Evolutionary conservation across 2,888 invertebrate genomes (phyloP).

Genomic region (Alcis repandata): DNA sequence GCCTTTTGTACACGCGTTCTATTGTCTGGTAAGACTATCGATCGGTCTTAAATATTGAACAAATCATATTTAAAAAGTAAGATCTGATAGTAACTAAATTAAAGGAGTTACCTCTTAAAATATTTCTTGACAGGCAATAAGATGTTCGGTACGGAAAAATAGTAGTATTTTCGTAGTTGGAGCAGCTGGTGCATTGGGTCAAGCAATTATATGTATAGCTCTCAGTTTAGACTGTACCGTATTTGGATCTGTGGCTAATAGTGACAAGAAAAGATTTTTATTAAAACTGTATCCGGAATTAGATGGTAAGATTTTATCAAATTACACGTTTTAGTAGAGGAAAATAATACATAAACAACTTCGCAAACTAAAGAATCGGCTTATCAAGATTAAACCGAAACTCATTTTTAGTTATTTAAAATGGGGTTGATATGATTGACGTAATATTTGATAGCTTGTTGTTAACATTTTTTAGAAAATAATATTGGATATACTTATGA

Average conservation of each 20-base stretch:
- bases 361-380: too few relatives aligned
- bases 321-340: not conserved
- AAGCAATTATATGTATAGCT: constrained; percentile 43
- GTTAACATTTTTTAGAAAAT: constrained; percentile 27
- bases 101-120: not conserved
- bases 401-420: too few relatives aligned
- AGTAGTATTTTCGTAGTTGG: constrained; percentile 37
- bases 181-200: constrained; percentile 38
- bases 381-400: too few relatives aligned
- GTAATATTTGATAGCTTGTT: too few relatives aligned
- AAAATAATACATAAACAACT: too few relatives aligned
- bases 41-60: too few relatives aligned
- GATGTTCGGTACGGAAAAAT: not conserved
- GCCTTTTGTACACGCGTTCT: constrained; percentile 85
- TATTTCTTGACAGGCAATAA: constrained; percentile 30
- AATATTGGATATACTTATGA: constrained; percentile 27
- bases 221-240: constrained; percentile 30
- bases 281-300: constrained; percentile 21
- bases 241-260: constrained; percentile 36
- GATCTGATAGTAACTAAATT: not conserved
- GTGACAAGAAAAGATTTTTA: constrained; percentile 33
- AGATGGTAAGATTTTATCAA: constrained; percentile 6
- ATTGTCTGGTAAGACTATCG: constrained; percentile 45
- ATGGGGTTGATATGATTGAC: too few relatives aligned
- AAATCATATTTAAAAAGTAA: too few relatives aligned